Evolutionary conservation across 1,140 invertebrate genomes (phyloP), one percentile per base, ranked within the genome.

Genomic region (Drosophila cardini): DNA sequence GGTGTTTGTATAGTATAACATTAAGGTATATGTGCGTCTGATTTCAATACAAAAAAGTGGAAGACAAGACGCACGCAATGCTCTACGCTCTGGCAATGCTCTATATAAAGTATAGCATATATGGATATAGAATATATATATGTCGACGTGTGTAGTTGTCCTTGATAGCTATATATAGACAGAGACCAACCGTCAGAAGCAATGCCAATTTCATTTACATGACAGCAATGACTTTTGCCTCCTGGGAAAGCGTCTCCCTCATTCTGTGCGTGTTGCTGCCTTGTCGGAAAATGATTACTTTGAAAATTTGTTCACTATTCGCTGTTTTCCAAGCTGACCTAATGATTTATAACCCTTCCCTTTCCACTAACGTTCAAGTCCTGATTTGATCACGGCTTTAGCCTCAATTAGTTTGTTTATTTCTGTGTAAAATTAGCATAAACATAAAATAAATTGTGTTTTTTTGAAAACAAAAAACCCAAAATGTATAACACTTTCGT

Each of bases 121-220:
- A n/a, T n/a, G n/a, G n/a, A n/a, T 30, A 46, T 46, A 46, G 40
- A n/a, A 13, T 30, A 32, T 13, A 26, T 55, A 55, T 38, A n/a
- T 36, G 8, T 55, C 9, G 42, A 57, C n/a, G 18, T 30, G 10
- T 52, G 38, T 45, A 43, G 16, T 26, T 52, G 67, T 57, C 72
- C 72, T 74, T 74, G 57, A 42, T 10, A 9, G 46, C 58, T 57
- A 70, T 74, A 68, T 58, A 74, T 62, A 61, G 53, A 56, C 16
- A 40, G 11, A 21, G 43, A 32, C 48, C 48, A 56, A 69, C 36
- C 71, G 58, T 60, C 48, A 68, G 32, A 55, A 45, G 46, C 72
- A 57, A 70, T 50, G 65, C 58, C 72, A 74, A 70, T 74, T 74
- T 70, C 57, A 70, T 62, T 74, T 74, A 61, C 72, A 74, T 70